phyloP scores from a whole-genome alignment of 2,113 vertebrate genomes.

The Tenebrosternarchus preto region DNA sequence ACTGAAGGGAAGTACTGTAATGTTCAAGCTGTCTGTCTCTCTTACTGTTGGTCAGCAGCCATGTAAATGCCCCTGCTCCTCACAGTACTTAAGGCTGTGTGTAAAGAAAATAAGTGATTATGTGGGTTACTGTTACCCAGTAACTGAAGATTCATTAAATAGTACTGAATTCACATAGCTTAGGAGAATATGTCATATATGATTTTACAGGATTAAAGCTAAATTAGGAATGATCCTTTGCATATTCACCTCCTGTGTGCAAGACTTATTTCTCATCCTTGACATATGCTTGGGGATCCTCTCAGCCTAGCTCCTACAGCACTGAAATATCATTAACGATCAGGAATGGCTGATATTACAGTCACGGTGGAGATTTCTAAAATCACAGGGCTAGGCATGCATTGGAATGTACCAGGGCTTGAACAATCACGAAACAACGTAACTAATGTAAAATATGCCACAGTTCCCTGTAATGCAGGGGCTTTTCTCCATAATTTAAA shows the following conservation, averaged over 20 bases:
- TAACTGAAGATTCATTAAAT: conserved; percentile 2
- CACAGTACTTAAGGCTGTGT: not conserved
- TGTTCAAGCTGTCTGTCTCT: not conserved
- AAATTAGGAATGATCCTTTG: conserved; percentile 12
- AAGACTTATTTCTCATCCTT: conserved; percentile 10
- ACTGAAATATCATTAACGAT: conserved; percentile 19
- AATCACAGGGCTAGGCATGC: not conserved
- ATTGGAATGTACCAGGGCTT: not conserved
- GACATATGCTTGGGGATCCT: conserved; percentile 15
- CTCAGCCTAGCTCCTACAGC: not conserved
- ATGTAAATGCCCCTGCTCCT: not conserved
- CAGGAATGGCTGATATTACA: conserved; percentile 8
- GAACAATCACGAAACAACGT: not conserved
- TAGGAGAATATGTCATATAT: not conserved
- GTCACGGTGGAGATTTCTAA: not conserved
- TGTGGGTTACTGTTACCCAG: not conserved
- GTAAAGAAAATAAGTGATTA: not conserved
- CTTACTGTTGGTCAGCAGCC: not conserved
- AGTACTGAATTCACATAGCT: not conserved
- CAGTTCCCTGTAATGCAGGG: conserved; percentile 12
- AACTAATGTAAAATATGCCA: conserved; percentile 31
- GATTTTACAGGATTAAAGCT: conserved; percentile 11
- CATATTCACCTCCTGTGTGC: conserved; percentile 8
- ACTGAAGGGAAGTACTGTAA: not conserved
- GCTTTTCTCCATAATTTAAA: conserved; percentile 18